Conservation (phyloP, 2,888 invertebrate genomes). For the Biston betularia region DNA sequence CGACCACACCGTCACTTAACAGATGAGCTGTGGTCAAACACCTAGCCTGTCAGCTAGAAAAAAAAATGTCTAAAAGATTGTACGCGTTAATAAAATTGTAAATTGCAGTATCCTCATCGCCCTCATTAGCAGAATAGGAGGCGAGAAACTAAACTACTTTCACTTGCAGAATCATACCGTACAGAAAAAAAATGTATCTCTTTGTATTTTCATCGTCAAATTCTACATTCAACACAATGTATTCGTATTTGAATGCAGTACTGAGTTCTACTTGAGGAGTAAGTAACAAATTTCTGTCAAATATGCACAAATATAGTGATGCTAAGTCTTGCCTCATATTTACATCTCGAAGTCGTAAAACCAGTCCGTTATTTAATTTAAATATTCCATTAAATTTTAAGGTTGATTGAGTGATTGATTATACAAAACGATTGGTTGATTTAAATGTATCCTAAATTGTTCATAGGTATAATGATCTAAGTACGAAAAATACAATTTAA, state of each 20-base stretch:
- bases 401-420: constrained; percentile 47
- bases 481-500: constrained; percentile 13
- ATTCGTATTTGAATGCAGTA: too few relatives aligned
- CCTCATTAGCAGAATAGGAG: neutral
- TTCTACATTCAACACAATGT: too few relatives aligned
- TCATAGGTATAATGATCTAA: constrained; percentile 29
- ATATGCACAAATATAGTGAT: constrained; percentile 11
- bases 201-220: neutral
- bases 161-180: too few relatives aligned
- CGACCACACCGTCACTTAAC: too few relatives aligned
- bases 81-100: neutral
- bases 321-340: constrained; percentile 32
- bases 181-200: neutral
- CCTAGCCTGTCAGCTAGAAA: too few relatives aligned
- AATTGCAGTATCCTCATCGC: too few relatives aligned
- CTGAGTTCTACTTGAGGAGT: neutral
- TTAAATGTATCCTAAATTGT: constrained; percentile 37
- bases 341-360: constrained; percentile 40
- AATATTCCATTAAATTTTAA: constrained; percentile 60
- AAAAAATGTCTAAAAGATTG: neutral
- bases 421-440: constrained; percentile 49
- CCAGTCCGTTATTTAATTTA: constrained; percentile 51
- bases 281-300: constrained; percentile 6
- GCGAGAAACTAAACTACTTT: neutral
- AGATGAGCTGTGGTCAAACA: too few relatives aligned